Evolutionary conservation across 2,888 invertebrate genomes (phyloP), one percentile per base, ranked within the genome.

Genomic region (Venusia cambrica): DNA sequence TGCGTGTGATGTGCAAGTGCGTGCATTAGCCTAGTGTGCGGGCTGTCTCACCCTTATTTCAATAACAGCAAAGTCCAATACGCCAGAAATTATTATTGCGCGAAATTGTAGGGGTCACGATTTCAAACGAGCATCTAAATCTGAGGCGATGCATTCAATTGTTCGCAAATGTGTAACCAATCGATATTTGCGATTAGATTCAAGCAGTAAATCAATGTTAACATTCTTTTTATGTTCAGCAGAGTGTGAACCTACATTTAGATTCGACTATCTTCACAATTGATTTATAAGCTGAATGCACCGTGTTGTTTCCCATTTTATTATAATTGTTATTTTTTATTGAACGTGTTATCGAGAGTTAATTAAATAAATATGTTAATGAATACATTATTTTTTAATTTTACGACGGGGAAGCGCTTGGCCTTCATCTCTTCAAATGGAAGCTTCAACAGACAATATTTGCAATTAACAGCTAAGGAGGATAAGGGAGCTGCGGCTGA

Each of bases 61-160:
- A 9, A 4, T 4, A 9, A 20, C 18, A 18, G 8, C 18, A 7
- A 7, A 7, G 13, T n/a, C n/a, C n/a, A n/a, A 7, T 24, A n/a
- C 2, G 13, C 5, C 1, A 7, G 2, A 5, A 8, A 4, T 19
- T 13, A 13, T 7, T 9, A 5, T 19, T n/a, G n/a, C n/a, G n/a
- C n/a, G n/a, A n/a, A 6, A n/a, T 25, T 25, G 45, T 36, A 29
- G 34, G 37, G 36, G 43, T 29, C 26, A 17, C 38, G 48, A 38
- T 43, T 38, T 37, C 39, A 38, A 42, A 45, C 38, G 48, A 43
- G 38, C 34, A 37, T 49, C 46, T 45, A 48, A 50, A 49, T 48
- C 51, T 41, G 44, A 49, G 45, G 45, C 50, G 51, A 48, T 40
- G 48, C 54, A 48, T 56, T 52, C 39, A 48, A 54, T 57, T 45